Evolutionary conservation across 2,888 invertebrate genomes (phyloP).

Genomic region (Coronaproctus castanopsis): DNA sequence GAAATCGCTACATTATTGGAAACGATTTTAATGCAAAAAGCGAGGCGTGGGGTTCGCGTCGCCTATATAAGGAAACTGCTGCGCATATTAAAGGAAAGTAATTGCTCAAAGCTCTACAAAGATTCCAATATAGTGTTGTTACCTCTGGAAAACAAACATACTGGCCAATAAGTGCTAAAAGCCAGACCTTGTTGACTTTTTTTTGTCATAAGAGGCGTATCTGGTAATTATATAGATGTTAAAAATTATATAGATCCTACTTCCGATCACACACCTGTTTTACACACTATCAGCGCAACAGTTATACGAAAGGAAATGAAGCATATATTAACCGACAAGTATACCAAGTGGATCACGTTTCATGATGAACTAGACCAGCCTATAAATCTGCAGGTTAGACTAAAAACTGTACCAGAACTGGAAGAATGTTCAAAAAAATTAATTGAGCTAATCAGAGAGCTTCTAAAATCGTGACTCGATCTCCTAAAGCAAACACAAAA

Average conservation of each 20-base stretch:
- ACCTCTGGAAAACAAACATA: not conserved
- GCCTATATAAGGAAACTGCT: not conserved
- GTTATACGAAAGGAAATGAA: too few species aligned
- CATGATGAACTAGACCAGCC: too few species aligned
- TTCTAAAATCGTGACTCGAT: too few species aligned
- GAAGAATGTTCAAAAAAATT: too few species aligned
- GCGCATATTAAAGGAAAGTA: not conserved
- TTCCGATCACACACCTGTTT: too few species aligned
- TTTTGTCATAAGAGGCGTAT: not conserved
- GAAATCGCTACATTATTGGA: not conserved
- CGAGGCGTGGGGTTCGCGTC: not conserved
- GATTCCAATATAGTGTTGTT: not conserved
- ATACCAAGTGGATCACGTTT: too few species aligned
- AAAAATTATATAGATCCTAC: not conserved
- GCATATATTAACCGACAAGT: too few species aligned
- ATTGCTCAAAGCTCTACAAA: not conserved
- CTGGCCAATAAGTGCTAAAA: not conserved
- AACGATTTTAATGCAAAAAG: not conserved
- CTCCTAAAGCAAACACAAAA: too few species aligned
- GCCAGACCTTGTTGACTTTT: not conserved
- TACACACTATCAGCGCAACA: too few species aligned
- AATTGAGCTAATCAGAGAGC: too few species aligned
- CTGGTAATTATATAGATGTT: not conserved
- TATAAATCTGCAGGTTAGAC: too few species aligned
- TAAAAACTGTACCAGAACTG: too few species aligned